Base-by-base conservation (phyloP, 2,113 vertebrate genomes). In the Sclerurus mexicanus region DNA sequence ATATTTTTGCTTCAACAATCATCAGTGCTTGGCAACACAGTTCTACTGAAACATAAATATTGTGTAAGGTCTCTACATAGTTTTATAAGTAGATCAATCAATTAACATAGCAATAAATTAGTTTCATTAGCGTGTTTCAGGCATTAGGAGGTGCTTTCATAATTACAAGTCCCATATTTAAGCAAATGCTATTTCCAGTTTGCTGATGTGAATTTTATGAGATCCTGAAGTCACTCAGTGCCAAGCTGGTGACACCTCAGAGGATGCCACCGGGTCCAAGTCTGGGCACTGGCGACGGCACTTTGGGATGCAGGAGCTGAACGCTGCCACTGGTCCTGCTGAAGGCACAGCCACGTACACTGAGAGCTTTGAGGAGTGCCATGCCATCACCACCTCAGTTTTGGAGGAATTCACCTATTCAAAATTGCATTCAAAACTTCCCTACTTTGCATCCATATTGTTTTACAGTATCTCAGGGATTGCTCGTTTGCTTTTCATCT, bases 91-190 rank as follows among this genome's bases (percentile, higher is more conserved):
- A 90, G 67, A 94, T 90, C 87, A 91, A 86, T 91, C 75, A 90
- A 94, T 84, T 90, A 90, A 85, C 85, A 47, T 37, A 47, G 90
- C 52, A 92, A 96, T 92, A 95, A 96, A 91, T 97, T 92, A 84
- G 64, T 82, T 93, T 84, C 90, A 93, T 96, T 96, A 95, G 50
- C 79, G 78, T 30, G 39, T 76, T 93, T 91, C 85, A 93, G 82
- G 74, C 82, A 91, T 94, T 91, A 94, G 74, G 39, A 95, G 64
- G 35, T 86, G 75, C 78, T 91, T 90, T 95, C 24, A 86, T 94
- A 82, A 96, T 94, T 90, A 95, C 6, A 94, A 91, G 46, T 84
- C 75, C 93, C 64, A 86, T 39, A 75, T 85, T 94, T 89, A 92
- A 93, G 71, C 46, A 92, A 96, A 89, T 64, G 49, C 21, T 72